A percentile compares a stretch with the other conserved stretches of the same genome.
Conservation (phyloP, 2,113 vertebrate genomes). For the Mellivora capensis region DNA sequence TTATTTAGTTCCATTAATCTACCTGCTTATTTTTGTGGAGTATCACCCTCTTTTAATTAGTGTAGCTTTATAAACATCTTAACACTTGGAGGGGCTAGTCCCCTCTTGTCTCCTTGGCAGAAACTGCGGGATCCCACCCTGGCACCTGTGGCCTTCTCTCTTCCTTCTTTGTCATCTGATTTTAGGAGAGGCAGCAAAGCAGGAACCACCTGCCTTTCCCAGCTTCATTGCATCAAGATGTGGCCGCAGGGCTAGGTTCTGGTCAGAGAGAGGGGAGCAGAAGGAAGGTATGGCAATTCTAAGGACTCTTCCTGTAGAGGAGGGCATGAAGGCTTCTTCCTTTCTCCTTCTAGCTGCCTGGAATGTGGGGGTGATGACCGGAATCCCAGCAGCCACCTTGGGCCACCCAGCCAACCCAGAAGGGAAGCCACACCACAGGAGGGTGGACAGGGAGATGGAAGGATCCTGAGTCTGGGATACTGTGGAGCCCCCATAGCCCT, state of each 20-base stretch:
- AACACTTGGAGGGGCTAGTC: fast-evolving
- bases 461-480: neutral
- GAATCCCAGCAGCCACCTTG: neutral
- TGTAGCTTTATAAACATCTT: neutral
- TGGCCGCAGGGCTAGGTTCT: neutral
- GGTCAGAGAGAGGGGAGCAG: neutral
- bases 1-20: fast-evolving
- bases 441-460: neutral
- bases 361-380: neutral
- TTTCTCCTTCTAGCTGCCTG: neutral
- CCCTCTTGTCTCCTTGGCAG: neutral
- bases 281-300: neutral
- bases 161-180: neutral
- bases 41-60: neutral
- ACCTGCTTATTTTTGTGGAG: fast-evolving
- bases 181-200: neutral
- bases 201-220: neutral
- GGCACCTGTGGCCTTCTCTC: fast-evolving
- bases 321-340: neutral
- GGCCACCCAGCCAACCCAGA: neutral
- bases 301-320: neutral
- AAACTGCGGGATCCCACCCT: neutral
- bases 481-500: fast-evolving
- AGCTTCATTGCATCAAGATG: fast-evolving
- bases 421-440: neutral